Evolutionary conservation across 2,888 invertebrate genomes (phyloP).

Genomic region (Mantis religiosa): DNA sequence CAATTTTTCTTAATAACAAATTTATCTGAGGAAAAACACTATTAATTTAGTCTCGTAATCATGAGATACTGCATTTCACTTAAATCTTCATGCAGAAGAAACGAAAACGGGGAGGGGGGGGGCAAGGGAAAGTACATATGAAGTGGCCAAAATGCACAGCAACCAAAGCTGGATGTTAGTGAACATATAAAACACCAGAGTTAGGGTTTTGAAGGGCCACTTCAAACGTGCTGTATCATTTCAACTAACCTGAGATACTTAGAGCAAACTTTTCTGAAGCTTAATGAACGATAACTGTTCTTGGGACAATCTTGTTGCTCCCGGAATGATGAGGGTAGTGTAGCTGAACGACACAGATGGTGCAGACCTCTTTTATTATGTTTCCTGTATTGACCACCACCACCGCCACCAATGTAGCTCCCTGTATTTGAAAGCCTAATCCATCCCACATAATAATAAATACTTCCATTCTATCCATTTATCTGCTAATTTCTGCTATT

Average conservation of each 20-base stretch:
- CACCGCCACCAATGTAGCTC: neutral
- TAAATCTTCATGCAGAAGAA: neutral
- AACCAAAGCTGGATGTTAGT: neutral
- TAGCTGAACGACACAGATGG: neutral
- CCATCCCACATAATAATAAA: neutral
- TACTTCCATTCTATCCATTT: neutral
- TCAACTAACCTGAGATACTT: constrained; percentile 18
- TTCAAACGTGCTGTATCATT: neutral
- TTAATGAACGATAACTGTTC: neutral
- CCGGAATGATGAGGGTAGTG: neutral
- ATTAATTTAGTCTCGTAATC: too few species aligned
- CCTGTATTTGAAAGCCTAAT: neutral
- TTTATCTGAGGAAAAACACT: too few species aligned
- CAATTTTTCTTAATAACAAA: too few species aligned
- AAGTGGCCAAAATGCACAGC: neutral
- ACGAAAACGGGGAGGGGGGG: neutral
- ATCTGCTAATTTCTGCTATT: neutral
- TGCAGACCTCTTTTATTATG: neutral
- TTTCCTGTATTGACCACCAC: neutral
- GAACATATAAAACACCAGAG: neutral
- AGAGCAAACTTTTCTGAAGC: constrained; percentile 15
- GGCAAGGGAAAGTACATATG: neutral
- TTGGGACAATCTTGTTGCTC: neutral
- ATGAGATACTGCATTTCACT: neutral
- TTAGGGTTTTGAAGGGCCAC: neutral